phyloP scores from a whole-genome alignment of 2,888 invertebrate species.

The Gasteruption jaculator region DNA sequence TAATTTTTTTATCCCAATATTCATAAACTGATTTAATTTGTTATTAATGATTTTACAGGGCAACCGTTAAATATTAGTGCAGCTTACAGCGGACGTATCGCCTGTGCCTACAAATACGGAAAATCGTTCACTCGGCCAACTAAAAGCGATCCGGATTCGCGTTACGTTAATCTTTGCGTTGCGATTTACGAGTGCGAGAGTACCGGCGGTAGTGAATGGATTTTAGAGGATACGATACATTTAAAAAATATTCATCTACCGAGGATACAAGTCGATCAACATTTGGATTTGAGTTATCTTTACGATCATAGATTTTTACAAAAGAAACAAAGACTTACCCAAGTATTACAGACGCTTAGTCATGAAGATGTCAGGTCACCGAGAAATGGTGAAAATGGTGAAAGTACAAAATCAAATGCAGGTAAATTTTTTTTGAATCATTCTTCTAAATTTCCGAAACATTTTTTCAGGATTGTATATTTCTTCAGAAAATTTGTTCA shows the following conservation, averaged over 20 bases:
- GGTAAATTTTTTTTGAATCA: conserved; percentile 26
- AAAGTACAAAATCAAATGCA: conserved; percentile 52
- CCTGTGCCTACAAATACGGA: conserved; percentile 94
- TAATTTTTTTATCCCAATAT: neutral
- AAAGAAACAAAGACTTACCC: conserved; percentile 77
- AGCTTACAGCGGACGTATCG: conserved; percentile 95
- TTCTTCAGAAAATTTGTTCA: neutral
- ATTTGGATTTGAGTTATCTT: conserved; percentile 77
- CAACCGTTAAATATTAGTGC: conserved; percentile 91
- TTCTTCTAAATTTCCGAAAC: neutral
- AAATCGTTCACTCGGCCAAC: conserved; percentile 82
- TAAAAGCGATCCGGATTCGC: conserved; percentile 69
- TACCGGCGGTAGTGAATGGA: conserved; percentile 92
- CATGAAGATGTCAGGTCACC: conserved; percentile 68
- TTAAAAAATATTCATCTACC: conserved; percentile 87
- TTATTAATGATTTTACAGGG: conserved; percentile 52
- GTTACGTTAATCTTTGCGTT: conserved; percentile 87
- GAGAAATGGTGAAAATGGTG: conserved; percentile 57
- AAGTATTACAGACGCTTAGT: conserved; percentile 76
- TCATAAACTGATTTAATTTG: neutral
- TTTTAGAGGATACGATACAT: conserved; percentile 92
- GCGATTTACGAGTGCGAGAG: conserved; percentile 99
- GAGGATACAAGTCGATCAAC: conserved; percentile 74
- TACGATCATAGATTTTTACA: conserved; percentile 76
- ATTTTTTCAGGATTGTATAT: neutral